Percentiles rank a stretch among this genome's conserved stretches.
Evolutionary conservation across 2,797 vertebrate species (phyloP).

Genomic region (Urosaurus nigricauda): DNA sequence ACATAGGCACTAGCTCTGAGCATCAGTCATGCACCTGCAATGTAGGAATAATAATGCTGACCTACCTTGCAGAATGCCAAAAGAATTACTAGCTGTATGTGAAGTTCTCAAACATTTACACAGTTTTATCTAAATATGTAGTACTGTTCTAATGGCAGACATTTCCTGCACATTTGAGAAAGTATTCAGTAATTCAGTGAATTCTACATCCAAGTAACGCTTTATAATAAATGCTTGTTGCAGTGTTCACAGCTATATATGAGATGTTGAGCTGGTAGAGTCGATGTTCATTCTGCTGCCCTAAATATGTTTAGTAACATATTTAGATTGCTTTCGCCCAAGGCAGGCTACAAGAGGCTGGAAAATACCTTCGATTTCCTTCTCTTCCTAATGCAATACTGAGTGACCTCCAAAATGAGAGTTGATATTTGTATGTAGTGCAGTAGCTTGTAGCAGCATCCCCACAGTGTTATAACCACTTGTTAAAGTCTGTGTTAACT

Average conservation of each 20-base stretch:
- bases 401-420: conserved; percentile 10
- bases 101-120: background rate
- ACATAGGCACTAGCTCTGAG: background rate
- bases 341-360: conserved; percentile 40
- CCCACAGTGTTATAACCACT: background rate
- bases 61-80: too few relatives aligned
- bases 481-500: conserved; percentile 23
- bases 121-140: background rate
- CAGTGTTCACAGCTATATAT: background rate
- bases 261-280: conserved; percentile 3
- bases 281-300: conserved; percentile 2
- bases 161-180: conserved; percentile 6
- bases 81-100: background rate
- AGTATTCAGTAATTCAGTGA: conserved; percentile 29
- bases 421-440: background rate
- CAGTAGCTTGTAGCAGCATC: conserved; percentile 20
- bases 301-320: conserved; percentile 40
- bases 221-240: conserved; percentile 4
- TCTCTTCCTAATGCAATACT: conserved; percentile 17
- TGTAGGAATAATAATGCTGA: background rate
- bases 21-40: background rate
- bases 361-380: conserved; percentile 38
- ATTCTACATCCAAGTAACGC: background rate
- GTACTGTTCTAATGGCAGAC: background rate
- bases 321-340: conserved; percentile 24